A percentile compares a stretch with the other conserved stretches of the same genome.
These are phyloP conservation scores for Bostrychus sinensis DNA, from an alignment of 2,113 vertebrate species.

Conservation along the genomic window DNA sequence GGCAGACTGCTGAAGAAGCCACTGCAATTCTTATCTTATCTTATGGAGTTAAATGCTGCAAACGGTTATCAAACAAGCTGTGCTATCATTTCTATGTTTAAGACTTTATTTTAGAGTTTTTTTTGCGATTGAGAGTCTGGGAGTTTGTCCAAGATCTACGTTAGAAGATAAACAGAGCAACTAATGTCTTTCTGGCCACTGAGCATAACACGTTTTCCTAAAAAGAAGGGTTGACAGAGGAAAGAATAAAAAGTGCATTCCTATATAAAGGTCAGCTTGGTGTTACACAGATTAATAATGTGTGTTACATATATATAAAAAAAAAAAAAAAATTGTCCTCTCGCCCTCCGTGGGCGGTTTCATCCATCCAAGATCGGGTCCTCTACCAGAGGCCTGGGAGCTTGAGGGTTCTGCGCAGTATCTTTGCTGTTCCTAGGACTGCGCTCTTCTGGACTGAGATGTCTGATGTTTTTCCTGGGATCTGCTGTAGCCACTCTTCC, in stretches of 20 bases:
- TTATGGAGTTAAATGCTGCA: neutral
- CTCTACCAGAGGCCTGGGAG: no score
- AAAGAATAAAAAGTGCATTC: neutral
- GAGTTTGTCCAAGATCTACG: neutral
- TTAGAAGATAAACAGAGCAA: neutral
- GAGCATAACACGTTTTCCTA: neutral
- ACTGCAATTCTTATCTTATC: constrained; percentile 7
- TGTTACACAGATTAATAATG: no score
- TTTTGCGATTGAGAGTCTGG: neutral
- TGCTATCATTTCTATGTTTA: neutral
- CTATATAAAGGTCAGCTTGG: neutral
- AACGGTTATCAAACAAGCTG: neutral
- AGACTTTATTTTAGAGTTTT: neutral
- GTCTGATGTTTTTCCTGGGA: no score
- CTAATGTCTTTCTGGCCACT: neutral
- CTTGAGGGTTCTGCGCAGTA: no score
- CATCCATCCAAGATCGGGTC: no score
- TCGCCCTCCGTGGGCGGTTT: no score
- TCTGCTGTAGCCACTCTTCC: no score
- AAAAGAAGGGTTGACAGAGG: neutral
- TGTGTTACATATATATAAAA: no score
- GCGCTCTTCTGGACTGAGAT: no score
- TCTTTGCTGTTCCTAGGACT: no score
- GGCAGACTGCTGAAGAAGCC: constrained; percentile 12
- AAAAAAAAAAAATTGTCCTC: no score